Conservation (phyloP, 1,140 invertebrate species). For the Bombus superbus region DNA sequence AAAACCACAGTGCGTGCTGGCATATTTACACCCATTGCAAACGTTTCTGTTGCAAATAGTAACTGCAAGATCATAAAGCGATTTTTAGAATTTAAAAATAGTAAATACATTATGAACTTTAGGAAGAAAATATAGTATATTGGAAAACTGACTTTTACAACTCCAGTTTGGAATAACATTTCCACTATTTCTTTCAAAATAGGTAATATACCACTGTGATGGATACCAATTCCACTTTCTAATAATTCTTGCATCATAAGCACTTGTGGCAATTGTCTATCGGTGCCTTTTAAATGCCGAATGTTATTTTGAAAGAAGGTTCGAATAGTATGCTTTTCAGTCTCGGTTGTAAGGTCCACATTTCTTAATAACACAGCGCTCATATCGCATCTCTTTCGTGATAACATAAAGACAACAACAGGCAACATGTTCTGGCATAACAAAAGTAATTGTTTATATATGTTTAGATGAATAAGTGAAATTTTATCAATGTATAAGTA, state of each 20-base stretch:
- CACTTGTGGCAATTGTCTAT: constrained; percentile 95
- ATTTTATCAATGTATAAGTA: neutral
- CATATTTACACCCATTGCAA: constrained; percentile 99
- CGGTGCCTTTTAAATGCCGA: constrained; percentile 91
- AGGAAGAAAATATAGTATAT: neutral
- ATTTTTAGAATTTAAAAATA: neutral
- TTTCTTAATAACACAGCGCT: constrained; percentile 89
- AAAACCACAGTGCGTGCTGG: constrained; percentile 98
- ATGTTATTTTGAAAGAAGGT: constrained; percentile 93
- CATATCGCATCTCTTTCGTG: constrained; percentile 90
- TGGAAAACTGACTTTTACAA: constrained; percentile 89
- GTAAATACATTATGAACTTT: neutral
- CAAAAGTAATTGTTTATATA: neutral
- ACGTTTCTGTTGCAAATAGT: constrained; percentile 99
- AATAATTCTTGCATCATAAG: constrained; percentile 90
- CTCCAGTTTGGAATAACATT: constrained; percentile 95
- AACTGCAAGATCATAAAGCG: constrained; percentile 84
- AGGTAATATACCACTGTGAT: constrained; percentile 98
- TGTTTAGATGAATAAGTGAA: neutral
- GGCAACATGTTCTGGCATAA: constrained; percentile 89
- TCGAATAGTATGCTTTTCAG: constrained; percentile 92
- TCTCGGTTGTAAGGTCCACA: constrained; percentile 90
- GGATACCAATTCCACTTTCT: constrained; percentile 96
- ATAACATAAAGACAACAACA: constrained; percentile 97
- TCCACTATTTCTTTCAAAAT: constrained; percentile 99